These are phyloP conservation scores for Cheirogaleus major DNA, from an alignment of 2,797 vertebrate species.

Conservation along the genomic window DNA sequence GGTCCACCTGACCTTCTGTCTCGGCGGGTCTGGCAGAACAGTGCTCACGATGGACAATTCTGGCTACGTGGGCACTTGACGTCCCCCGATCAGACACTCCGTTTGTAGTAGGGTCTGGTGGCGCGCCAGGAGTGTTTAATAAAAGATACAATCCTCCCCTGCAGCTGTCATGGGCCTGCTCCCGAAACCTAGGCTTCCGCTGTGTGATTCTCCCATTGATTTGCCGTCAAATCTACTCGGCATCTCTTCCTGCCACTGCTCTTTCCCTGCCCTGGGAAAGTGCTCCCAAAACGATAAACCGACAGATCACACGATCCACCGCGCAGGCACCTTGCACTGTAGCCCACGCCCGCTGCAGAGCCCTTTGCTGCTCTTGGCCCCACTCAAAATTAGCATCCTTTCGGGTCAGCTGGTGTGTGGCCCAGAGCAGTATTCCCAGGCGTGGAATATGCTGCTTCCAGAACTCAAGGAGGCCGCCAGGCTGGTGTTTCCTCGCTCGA, in stretches of 20 bases:
- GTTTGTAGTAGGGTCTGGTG: not conserved
- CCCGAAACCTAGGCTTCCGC: not conserved
- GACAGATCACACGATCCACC: no score
- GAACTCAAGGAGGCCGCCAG: not conserved
- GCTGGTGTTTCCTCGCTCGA: not conserved
- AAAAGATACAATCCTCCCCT: no score
- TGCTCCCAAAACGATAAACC: not conserved
- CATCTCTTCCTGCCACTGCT: not conserved
- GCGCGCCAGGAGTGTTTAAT: not conserved
- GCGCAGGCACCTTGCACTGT: not conserved
- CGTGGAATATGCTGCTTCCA: not conserved
- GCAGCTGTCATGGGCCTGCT: not conserved
- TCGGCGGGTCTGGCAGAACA: not conserved
- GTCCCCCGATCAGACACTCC: accelerated
- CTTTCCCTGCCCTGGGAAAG: not conserved
- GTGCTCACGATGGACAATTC: not conserved
- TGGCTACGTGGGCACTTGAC: not conserved
- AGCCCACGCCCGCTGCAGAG: no score
- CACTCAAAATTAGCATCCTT: not conserved
- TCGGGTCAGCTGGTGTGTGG: not conserved
- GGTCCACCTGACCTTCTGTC: not conserved
- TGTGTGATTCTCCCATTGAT: not conserved
- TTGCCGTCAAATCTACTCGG: not conserved
- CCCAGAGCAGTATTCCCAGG: not conserved
- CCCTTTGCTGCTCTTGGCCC: not conserved